Conservation (phyloP, 2,113 vertebrate species). For the Pelodiscus sinensis region DNA sequence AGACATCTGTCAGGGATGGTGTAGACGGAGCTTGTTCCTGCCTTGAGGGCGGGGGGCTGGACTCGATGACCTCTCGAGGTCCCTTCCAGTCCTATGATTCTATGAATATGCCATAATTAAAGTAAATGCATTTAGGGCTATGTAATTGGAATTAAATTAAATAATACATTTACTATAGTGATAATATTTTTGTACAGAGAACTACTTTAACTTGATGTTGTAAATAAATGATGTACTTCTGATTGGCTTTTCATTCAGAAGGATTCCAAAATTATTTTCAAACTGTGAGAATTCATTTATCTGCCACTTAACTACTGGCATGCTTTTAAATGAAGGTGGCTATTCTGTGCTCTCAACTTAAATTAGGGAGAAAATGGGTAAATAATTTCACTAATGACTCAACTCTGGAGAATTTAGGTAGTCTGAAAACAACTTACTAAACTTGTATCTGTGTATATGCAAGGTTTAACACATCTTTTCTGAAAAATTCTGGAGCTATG, state of each 20-base stretch:
- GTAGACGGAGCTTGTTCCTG: no score
- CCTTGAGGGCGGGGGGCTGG: no score
- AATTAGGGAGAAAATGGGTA: background rate
- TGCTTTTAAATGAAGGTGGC: background rate
- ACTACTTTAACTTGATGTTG: background rate
- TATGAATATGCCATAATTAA: background rate
- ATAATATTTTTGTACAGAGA: background rate
- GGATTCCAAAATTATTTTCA: background rate
- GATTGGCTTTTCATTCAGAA: background rate
- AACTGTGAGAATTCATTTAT: background rate
- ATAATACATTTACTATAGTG: fast-evolving
- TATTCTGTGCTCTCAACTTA: background rate
- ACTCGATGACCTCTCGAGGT: no score
- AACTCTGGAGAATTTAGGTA: background rate
- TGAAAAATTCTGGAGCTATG: background rate
- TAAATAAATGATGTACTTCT: background rate
- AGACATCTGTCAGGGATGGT: no score
- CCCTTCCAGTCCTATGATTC: no score
- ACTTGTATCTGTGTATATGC: background rate
- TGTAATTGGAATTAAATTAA: background rate
- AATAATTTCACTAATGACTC: background rate
- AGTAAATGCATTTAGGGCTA: background rate
- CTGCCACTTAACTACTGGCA: background rate
- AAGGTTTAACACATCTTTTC: background rate
- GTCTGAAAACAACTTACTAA: background rate